Percentiles rank a stretch among this genome's conserved stretches.
Evolutionary conservation across 2,113 vertebrate genomes (phyloP).

Genomic region (Indri indri): DNA sequence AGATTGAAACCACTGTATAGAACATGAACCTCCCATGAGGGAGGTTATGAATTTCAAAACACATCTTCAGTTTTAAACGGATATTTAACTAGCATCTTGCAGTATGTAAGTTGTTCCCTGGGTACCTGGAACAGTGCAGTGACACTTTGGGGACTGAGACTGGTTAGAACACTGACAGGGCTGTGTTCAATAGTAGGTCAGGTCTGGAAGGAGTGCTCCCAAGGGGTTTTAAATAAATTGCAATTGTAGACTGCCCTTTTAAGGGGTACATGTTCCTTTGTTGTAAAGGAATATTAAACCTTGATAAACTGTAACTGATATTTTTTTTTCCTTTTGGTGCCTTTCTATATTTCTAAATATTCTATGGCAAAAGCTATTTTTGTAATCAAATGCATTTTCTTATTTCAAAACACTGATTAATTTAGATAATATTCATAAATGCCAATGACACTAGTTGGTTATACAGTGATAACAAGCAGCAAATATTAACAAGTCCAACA

Average conservation of each 20-base stretch:
- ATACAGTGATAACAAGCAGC: neutral
- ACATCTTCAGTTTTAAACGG: slow-evolving; percentile 51
- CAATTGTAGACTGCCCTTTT: neutral
- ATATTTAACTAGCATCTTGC: neutral
- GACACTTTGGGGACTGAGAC: neutral
- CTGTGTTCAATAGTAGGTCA: neutral
- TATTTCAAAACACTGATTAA: neutral
- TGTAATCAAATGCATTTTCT: slow-evolving; percentile 30
- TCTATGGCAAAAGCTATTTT: neutral
- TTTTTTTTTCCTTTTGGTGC: neutral
- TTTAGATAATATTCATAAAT: neutral
- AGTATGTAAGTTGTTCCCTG: neutral
- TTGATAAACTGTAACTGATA: neutral
- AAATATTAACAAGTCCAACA: neutral
- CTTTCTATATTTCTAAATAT: slow-evolving; percentile 13
- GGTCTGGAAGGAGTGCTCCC: neutral
- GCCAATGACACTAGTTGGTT: neutral
- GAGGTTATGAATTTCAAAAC: slow-evolving; percentile 53
- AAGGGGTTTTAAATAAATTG: neutral
- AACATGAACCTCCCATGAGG: slow-evolving; percentile 20
- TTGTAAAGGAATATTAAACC: neutral
- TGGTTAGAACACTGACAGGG: neutral
- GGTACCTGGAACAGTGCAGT: neutral
- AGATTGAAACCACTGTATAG: slow-evolving; percentile 33
- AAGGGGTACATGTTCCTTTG: neutral